phyloP scores from a whole-genome alignment of 2,797 vertebrate species.

The Tragopan temminckii region DNA sequence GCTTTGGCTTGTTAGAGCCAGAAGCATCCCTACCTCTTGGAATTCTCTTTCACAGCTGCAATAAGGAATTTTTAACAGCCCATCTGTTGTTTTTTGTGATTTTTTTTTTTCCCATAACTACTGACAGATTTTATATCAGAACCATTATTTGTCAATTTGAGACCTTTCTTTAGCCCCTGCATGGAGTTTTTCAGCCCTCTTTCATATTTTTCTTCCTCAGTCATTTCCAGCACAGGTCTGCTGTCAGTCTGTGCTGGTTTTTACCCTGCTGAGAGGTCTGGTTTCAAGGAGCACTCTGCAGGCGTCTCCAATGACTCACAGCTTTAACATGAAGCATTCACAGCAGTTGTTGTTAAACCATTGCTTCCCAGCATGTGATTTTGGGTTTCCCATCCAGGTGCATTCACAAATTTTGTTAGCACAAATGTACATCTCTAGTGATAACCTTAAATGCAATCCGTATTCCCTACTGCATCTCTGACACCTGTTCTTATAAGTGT shows the following conservation, averaged over 20 bases:
- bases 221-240: neutral
- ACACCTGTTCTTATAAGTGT: neutral
- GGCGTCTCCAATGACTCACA: neutral
- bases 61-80: neutral
- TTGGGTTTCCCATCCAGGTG: neutral
- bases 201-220: neutral
- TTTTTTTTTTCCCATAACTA: neutral
- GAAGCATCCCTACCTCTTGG: too few relatives aligned
- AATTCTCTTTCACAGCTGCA: neutral
- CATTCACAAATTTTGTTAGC: neutral
- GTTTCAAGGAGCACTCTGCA: neutral
- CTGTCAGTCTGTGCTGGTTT: neutral
- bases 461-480: neutral
- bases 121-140: neutral
- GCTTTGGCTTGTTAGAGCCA: neutral
- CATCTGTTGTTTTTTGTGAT: neutral
- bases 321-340: neutral
- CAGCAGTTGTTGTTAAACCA: neutral
- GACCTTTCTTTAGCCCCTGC: neutral
- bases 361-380: neutral
- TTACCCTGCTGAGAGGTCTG: fast-evolving
- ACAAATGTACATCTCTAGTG: fast-evolving
- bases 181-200: neutral
- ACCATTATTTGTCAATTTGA: neutral
- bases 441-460: neutral